phyloP scores from a whole-genome alignment of 37 sponge, comb jelly and placozoan genomes.

The Ephydatia muelleri region DNA sequence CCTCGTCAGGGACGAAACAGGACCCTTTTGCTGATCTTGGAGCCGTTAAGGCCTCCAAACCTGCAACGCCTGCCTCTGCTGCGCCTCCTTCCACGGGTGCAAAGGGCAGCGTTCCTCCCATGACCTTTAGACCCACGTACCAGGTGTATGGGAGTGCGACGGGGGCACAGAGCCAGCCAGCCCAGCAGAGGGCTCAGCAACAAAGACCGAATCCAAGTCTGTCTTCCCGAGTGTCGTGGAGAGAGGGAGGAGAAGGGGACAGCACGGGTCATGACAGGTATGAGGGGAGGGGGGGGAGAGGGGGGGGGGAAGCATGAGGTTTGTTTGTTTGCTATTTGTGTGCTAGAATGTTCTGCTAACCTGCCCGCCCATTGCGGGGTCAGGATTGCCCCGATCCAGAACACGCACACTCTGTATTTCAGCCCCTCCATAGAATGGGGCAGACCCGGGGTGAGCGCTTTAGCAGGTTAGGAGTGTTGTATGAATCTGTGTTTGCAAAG shows the following conservation, averaged over 20 bases:
- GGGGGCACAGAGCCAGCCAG: not conserved
- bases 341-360: too few relatives aligned
- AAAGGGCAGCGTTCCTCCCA: constrained; percentile 6
- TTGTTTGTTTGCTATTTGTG: too few relatives aligned
- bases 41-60: not conserved
- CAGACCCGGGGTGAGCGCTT: too few relatives aligned
- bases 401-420: too few relatives aligned
- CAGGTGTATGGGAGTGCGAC: constrained; percentile 9
- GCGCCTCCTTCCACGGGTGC: not conserved
- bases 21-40: not conserved
- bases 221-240: not conserved
- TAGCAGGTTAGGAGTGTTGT: too few relatives aligned
- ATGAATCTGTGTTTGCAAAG: too few relatives aligned
- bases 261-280: not conserved
- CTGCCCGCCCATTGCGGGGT: too few relatives aligned
- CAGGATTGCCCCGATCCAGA: too few relatives aligned
- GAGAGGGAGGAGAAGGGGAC: not conserved
- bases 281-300: not conserved
- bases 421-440: too few relatives aligned
- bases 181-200: not conserved
- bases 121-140: constrained; percentile 15
- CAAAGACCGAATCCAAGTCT: not conserved
- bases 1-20: not conserved
- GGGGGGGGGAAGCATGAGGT: too few relatives aligned
- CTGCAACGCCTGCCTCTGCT: not conserved